A percentile compares a stretch with the other conserved stretches of the same genome.
phyloP scores from a whole-genome alignment of 2,113 vertebrate genomes.

The Sceloporus undulatus region DNA sequence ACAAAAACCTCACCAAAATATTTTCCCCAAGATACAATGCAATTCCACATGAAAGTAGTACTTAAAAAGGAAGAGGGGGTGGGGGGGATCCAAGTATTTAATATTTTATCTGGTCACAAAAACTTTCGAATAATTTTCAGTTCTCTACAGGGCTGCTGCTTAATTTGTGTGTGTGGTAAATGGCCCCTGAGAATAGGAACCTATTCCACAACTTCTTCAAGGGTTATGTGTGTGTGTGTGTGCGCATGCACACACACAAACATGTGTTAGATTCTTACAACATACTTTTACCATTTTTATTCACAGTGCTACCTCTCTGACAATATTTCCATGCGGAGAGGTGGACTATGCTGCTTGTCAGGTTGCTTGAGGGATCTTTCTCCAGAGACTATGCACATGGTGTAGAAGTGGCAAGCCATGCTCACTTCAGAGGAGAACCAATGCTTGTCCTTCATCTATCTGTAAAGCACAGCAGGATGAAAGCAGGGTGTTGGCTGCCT shows the following conservation, averaged over 20 bases:
- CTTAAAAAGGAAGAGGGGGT: neutral
- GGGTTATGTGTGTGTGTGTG: too few species aligned
- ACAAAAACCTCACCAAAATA: neutral
- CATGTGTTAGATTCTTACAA: too few species aligned
- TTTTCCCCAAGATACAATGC: neutral
- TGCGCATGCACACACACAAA: too few species aligned
- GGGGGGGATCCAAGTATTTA: neutral
- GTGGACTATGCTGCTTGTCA: too few species aligned
- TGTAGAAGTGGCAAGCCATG: neutral
- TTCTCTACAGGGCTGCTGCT: neutral
- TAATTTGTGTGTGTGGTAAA: too few species aligned
- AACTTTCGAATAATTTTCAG: neutral
- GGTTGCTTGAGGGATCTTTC: neutral
- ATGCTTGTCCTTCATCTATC: neutral
- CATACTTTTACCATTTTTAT: too few species aligned
- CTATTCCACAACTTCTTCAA: too few species aligned
- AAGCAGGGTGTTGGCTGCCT: too few species aligned
- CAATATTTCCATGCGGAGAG: too few species aligned
- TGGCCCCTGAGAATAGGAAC: too few species aligned
- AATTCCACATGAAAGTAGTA: neutral
- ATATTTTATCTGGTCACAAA: neutral
- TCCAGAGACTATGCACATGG: neutral
- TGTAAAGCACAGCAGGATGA: too few species aligned
- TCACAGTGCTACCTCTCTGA: too few species aligned
- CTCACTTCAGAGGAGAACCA: neutral